These are phyloP conservation scores for Nasonovia ribisnigri DNA, from an alignment of 2,888 invertebrate species.

Conservation along the genomic window DNA sequence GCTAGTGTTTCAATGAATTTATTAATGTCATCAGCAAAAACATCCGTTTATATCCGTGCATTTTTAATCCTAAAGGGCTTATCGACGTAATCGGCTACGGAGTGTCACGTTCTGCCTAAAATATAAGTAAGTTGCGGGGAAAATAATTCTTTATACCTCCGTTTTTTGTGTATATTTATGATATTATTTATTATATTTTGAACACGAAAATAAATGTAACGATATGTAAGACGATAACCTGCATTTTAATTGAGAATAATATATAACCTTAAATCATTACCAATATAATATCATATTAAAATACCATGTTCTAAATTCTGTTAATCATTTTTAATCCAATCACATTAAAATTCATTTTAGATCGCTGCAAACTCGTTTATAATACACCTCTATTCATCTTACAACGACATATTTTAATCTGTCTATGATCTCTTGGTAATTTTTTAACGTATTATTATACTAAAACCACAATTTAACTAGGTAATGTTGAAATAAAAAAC, in stretches of 20 bases:
- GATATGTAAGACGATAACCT: neutral
- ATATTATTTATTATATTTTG: neutral
- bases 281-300: too few relatives aligned
- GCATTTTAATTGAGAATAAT: neutral
- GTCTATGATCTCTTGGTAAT: neutral
- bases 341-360: neutral
- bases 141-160: neutral
- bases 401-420: neutral
- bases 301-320: neutral
- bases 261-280: conserved; percentile 12
- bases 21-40: neutral
- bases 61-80: neutral
- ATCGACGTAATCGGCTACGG: neutral
- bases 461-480: neutral
- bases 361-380: neutral
- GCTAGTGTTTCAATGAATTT: conserved; percentile 1
- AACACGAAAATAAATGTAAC: neutral
- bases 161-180: neutral
- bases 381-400: neutral
- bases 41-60: neutral
- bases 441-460: neutral
- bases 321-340: conserved; percentile 14
- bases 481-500: too few relatives aligned
- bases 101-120: neutral
- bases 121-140: neutral